Conservation (phyloP, 1,140 invertebrate genomes). For the Nasonia longicornis region DNA sequence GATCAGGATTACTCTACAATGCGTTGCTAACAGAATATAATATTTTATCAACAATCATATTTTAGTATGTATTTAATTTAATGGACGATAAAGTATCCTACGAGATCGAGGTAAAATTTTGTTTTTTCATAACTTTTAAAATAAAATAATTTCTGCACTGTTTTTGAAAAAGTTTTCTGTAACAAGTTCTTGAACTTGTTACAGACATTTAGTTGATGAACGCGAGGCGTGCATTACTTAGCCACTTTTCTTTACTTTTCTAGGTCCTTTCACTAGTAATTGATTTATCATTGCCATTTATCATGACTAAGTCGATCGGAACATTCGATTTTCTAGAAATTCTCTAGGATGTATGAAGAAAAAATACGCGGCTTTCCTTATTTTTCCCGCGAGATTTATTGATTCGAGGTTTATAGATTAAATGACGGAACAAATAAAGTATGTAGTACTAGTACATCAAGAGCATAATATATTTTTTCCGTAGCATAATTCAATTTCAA, state of each 20-base stretch:
- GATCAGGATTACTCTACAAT: too few species aligned
- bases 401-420: background rate
- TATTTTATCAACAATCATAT: too few species aligned
- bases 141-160: too few species aligned
- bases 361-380: background rate
- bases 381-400: background rate
- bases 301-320: background rate
- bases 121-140: too few species aligned
- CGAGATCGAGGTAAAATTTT: too few species aligned
- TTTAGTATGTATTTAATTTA: too few species aligned
- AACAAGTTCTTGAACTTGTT: background rate
- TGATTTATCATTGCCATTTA: conserved; percentile 28
- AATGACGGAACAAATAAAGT: background rate
- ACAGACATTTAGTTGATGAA: background rate
- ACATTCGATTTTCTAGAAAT: background rate
- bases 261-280: conserved; percentile 23
- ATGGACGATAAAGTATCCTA: too few species aligned
- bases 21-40: too few species aligned
- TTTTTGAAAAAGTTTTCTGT: background rate
- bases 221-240: background rate
- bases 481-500: too few species aligned
- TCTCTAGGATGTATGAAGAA: background rate
- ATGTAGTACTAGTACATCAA: background rate
- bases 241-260: background rate
- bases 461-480: too few species aligned